Conservation (phyloP, 2,113 vertebrate genomes). For the Neodontobutis hainanensis region DNA sequence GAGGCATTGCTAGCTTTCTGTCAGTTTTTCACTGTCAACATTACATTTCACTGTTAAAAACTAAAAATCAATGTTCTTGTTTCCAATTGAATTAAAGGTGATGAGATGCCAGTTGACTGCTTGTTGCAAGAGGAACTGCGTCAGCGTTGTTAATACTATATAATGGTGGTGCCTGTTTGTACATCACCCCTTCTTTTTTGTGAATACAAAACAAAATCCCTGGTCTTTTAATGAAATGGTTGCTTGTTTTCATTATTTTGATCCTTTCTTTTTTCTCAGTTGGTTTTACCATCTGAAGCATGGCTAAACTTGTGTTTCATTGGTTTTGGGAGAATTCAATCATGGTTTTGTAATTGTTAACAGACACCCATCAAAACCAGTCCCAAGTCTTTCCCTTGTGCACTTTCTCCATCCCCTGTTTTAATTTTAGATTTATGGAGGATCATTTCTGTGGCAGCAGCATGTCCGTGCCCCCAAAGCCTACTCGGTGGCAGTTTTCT, state of each 20-base stretch:
- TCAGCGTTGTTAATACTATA: too few species aligned
- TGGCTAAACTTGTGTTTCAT: constrained; percentile 58
- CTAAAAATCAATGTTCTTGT: too few species aligned
- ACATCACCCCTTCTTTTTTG: not conserved
- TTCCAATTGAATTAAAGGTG: too few species aligned
- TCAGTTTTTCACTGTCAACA: not conserved
- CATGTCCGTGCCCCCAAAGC: constrained; percentile 47
- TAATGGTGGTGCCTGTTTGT: too few species aligned
- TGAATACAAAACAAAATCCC: not conserved
- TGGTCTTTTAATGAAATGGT: constrained; percentile 7
- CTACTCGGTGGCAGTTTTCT: constrained; percentile 47
- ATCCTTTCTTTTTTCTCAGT: constrained; percentile 28
- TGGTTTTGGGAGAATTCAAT: constrained; percentile 67
- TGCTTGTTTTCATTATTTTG: constrained; percentile 20
- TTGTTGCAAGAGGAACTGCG: too few species aligned
- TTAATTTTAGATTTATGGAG: constrained; percentile 71
- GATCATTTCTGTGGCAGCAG: constrained; percentile 59
- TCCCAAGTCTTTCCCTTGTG: constrained; percentile 45
- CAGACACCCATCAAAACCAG: constrained; percentile 65
- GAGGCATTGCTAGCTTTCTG: constrained; percentile 26
- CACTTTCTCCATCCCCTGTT: constrained; percentile 61
- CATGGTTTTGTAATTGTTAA: constrained; percentile 72
- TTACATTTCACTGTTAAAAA: too few species aligned
- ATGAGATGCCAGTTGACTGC: too few species aligned
- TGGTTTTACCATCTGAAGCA: constrained; percentile 56